Percentiles rank a stretch among this genome's conserved stretches.
These are phyloP conservation scores for Mastigias papua DNA, from an alignment of 30 jellyfish, hydroid and myxozoan species.

Conservation along the genomic window DNA sequence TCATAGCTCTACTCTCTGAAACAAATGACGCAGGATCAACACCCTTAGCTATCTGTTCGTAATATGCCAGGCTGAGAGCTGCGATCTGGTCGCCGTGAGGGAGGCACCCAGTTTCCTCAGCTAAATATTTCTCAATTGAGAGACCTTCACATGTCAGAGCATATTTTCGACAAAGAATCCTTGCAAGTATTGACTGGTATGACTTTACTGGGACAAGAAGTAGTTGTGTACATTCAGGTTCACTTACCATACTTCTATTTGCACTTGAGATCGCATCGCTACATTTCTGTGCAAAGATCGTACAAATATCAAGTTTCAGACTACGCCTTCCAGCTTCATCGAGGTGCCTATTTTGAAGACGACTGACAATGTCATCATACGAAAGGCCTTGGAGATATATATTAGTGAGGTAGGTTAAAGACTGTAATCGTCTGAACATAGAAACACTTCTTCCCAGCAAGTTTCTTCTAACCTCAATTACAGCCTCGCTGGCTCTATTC, in stretches of 20 bases:
- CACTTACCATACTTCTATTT: not conserved
- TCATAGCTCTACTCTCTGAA: not conserved
- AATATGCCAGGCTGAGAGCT: not conserved
- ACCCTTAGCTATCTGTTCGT: not conserved
- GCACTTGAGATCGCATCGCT: not conserved
- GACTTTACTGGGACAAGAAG: not conserved
- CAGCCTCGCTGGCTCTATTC: constrained; percentile 4
- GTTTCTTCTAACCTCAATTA: constrained; percentile 13
- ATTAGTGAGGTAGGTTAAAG: not conserved
- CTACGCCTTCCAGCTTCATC: not conserved
- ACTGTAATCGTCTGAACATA: constrained; percentile 22
- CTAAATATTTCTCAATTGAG: not conserved
- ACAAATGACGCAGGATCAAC: not conserved
- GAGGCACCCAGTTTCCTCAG: not conserved
- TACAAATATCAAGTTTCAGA: constrained; percentile 5
- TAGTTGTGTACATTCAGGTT: not conserved
- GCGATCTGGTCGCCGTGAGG: not conserved
- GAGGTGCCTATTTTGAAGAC: not conserved
- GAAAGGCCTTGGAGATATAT: not conserved
- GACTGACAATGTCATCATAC: not conserved
- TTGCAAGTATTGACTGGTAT: constrained; percentile 14
- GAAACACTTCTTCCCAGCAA: not conserved
- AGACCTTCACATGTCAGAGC: not conserved
- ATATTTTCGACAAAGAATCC: constrained; percentile 3
- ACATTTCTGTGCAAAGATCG: constrained; percentile 1